Evolutionary conservation across 2,888 invertebrate species (phyloP), one percentile per base, ranked within the genome.

Genomic region (Chaitophorus viminalis): DNA sequence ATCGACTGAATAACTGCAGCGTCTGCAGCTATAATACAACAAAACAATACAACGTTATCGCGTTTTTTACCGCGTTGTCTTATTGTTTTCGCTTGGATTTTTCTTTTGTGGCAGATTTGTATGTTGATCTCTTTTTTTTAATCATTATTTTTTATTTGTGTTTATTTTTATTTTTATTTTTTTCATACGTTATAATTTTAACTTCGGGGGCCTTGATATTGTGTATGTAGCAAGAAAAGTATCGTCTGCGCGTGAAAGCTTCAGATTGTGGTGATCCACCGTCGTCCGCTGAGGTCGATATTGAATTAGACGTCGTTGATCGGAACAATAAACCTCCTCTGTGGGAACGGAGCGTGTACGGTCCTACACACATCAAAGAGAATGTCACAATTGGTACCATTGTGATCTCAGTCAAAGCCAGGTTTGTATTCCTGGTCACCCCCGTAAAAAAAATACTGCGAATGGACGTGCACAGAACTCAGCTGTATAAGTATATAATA

Each of bases 351-450:
- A 95, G 94, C 93, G 95, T 96, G 94, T 97, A 98, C 95, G 97
- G 98, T 94, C 97, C 97, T 94, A 97, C 97, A 94, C 96, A 96
- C 95, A 96, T 98, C 95, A 96, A 95, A 95, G 98, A 98, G 96
- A 98, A 98, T 96, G 97, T 97, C 95, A 97, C 97, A 95, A 97
- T 98, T 95, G 97, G 98, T 95, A 97, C 97, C 94, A 96, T 96
- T 95, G 97, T 98, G 95, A 97, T 97, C 94, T 96, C 97, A 94
- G 96, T 98, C 94, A 97, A 97, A 95, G 98, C 98, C 94, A 97
- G 97, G 97, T 90, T 90, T 89, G 90, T 90, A 90, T 82, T 89
- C 75, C 84, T 77, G 84, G 78, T 36, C 82, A 70, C 78, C 70
- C 77, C 78, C 21, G n/a, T 25, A 17, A 33, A 60, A 33, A 60